Conservation (phyloP, 2,113 vertebrate species). For the Sylvilagus bachmani region DNA sequence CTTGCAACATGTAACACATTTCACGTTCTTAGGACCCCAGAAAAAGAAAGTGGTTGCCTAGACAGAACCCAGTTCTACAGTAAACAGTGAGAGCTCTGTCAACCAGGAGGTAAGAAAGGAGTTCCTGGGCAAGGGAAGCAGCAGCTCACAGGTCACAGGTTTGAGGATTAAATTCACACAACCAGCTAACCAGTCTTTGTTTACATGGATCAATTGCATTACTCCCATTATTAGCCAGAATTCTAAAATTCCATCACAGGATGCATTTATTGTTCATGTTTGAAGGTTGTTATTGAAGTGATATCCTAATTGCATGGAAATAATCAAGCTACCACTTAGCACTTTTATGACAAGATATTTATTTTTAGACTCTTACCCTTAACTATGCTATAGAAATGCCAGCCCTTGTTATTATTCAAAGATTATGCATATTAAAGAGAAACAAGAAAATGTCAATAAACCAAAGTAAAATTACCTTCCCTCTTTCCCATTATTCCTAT, state of each 20-base stretch:
- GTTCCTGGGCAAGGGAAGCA: conserved; percentile 8
- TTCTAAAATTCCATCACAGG: conserved; percentile 66
- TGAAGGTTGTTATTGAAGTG: conserved; percentile 75
- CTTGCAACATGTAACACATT: conserved; percentile 50
- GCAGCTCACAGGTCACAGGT: background rate
- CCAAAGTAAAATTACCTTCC: background rate
- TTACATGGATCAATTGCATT: conserved; percentile 48
- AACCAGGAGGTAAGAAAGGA: conserved; percentile 12
- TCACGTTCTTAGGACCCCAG: conserved; percentile 29
- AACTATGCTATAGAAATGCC: conserved; percentile 61
- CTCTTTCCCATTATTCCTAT: conserved; percentile 33
- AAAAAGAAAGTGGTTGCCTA: conserved; percentile 53
- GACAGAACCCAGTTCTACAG: conserved; percentile 49
- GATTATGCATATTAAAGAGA: conserved; percentile 65
- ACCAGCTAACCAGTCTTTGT: conserved; percentile 51
- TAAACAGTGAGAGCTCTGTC: conserved; percentile 26
- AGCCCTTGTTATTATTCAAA: conserved; percentile 57
- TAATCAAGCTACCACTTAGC: conserved; percentile 85
- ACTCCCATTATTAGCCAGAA: conserved; percentile 43
- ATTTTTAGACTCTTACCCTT: conserved; percentile 83
- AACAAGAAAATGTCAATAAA: conserved; percentile 59
- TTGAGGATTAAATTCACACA: conserved; percentile 47
- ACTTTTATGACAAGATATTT: conserved; percentile 76
- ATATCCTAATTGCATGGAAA: conserved; percentile 83
- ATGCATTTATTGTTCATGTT: conserved; percentile 62